A percentile compares a stretch with the other conserved stretches of the same genome.
phyloP scores from a whole-genome alignment of 2,888 invertebrate genomes.

The Drosophila maculinotata region DNA sequence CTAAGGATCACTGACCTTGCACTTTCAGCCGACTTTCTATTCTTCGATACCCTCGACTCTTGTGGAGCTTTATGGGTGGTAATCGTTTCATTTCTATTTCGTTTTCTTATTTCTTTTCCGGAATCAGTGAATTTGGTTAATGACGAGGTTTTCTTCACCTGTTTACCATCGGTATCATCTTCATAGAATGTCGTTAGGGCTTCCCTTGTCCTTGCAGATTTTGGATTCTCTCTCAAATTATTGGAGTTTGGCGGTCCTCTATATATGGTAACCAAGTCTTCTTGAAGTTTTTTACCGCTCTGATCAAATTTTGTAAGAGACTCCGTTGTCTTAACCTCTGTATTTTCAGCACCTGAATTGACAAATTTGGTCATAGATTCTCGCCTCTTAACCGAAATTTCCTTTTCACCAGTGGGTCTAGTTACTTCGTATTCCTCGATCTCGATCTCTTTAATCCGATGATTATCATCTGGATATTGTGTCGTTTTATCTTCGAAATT shows the following conservation, averaged over 20 bases:
- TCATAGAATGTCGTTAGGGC: neutral
- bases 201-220: too few relatives aligned
- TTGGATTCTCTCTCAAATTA: too few relatives aligned
- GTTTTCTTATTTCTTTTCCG: neutral
- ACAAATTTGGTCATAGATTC: neutral
- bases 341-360: neutral
- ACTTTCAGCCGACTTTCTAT: neutral
- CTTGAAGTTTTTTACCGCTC: neutral
- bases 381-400: neutral
- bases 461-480: slow-evolving; percentile 15
- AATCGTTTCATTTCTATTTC: neutral
- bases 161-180: neutral
- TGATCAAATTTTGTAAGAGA: neutral
- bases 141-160: neutral
- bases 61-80: neutral
- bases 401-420: slow-evolving; percentile 7
- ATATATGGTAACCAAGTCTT: neutral
- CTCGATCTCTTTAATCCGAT: neutral
- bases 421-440: neutral
- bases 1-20: neutral
- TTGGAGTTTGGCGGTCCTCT: neutral
- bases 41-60: too few relatives aligned
- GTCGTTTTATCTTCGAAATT: slow-evolving; percentile 1
- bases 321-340: neutral
- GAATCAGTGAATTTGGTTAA: neutral